Percentiles rank a stretch among this genome's conserved stretches.
Evolutionary conservation across 2,113 vertebrate species (phyloP).

Genomic region (Campylomormyrus numenius): DNA sequence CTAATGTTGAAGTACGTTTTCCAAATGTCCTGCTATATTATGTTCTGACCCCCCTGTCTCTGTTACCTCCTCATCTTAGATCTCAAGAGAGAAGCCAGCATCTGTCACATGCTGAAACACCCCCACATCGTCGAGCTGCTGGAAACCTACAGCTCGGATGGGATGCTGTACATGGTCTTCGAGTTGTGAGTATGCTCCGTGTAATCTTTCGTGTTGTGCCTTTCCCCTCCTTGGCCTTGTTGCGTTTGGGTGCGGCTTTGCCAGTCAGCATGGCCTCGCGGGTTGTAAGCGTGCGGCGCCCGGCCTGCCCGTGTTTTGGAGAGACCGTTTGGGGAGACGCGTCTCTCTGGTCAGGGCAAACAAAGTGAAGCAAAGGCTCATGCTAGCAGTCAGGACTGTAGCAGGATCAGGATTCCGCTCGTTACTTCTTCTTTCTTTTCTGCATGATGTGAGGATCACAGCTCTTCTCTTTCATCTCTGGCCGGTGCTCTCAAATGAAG

Average conservation of each 20-base stretch:
- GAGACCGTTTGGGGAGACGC: background rate
- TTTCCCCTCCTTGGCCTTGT: background rate
- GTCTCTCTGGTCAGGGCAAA: background rate
- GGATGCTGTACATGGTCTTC: conserved; percentile 88
- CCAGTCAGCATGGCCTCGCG: background rate
- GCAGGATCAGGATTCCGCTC: background rate
- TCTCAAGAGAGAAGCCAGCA: conserved; percentile 97
- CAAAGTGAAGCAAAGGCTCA: background rate
- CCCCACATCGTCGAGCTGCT: conserved; percentile 95
- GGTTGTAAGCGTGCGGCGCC: background rate
- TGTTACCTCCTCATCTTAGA: conserved; percentile 36
- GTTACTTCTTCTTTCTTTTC: background rate
- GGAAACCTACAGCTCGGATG: conserved; percentile 91
- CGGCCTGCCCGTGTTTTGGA: background rate
- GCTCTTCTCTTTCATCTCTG: background rate
- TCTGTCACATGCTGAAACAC: conserved; percentile 99
- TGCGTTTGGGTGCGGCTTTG: background rate
- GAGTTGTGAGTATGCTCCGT: conserved; percentile 73
- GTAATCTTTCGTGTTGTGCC: background rate
- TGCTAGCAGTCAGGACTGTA: background rate
- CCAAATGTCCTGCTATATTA: background rate
- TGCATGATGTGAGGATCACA: background rate
- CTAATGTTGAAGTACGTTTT: background rate
- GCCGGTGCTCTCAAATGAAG: background rate
- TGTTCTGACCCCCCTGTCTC: background rate